Evolutionary conservation across 30 jellyfish, hydroid and myxozoan genomes (phyloP).

Genomic region (Aurelia coerulea): DNA sequence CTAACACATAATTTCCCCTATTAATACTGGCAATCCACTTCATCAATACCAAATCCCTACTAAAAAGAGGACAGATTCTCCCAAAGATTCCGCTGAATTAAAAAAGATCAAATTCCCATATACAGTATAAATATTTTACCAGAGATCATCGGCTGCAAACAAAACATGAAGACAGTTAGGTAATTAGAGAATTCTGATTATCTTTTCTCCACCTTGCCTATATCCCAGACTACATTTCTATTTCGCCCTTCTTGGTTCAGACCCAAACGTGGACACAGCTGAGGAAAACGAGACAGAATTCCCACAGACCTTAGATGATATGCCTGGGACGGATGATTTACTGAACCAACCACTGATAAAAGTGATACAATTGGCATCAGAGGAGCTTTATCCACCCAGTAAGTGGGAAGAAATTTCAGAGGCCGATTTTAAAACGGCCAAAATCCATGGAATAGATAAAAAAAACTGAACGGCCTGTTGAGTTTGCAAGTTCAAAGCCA

Average conservation of each 20-base stretch:
- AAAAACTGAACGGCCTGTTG: no score
- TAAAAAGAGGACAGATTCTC: no score
- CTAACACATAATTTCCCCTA: no score
- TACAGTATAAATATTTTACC: no score
- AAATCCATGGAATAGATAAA: background rate
- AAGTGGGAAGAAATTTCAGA: conserved; percentile 66
- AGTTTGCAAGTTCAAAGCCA: no score
- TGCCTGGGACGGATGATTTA: conserved; percentile 74
- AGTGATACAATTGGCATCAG: conserved; percentile 71
- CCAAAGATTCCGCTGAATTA: no score
- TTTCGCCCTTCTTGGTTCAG: conserved; percentile 60
- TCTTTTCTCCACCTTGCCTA: background rate
- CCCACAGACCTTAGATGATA: conserved; percentile 54
- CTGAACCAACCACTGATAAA: conserved; percentile 60
- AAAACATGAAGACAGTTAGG: no score
- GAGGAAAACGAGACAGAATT: conserved; percentile 32
- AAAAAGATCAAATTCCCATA: no score
- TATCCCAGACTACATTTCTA: conserved; percentile 46
- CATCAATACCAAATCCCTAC: no score
- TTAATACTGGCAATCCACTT: no score
- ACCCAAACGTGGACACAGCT: conserved; percentile 16
- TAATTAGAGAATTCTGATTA: no score
- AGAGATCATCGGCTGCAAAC: no score
- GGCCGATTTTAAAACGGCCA: conserved; percentile 66
- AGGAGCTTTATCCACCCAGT: conserved; percentile 70